Evolutionary conservation across 1,140 invertebrate species (phyloP).

Genomic region (Rhagoletis pomonella): DNA sequence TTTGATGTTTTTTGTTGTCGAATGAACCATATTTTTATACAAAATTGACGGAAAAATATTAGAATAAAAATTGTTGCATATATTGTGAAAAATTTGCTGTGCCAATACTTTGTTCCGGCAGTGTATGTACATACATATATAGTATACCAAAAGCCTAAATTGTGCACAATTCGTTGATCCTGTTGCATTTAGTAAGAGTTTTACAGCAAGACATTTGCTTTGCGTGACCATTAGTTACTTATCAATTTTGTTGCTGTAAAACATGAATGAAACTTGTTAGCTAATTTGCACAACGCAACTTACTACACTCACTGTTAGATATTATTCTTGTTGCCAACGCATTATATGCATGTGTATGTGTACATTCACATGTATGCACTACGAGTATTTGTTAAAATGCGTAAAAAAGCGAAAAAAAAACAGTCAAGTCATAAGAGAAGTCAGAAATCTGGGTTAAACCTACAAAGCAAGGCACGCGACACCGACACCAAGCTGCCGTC

Average conservation of each 20-base stretch:
- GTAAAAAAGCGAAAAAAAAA: slow-evolving; percentile 9
- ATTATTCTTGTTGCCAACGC: too few relatives aligned
- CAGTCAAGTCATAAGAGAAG: slow-evolving; percentile 31
- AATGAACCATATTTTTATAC: too few relatives aligned
- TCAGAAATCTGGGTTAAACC: slow-evolving; percentile 36
- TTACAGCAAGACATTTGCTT: neutral
- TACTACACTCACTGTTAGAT: neutral
- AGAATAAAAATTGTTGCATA: too few relatives aligned
- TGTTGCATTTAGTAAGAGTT: neutral
- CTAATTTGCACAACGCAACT: neutral
- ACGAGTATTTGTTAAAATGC: neutral
- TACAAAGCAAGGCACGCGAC: slow-evolving; percentile 44
- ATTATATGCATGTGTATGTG: neutral
- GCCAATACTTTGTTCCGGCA: too few relatives aligned
- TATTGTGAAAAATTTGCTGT: too few relatives aligned
- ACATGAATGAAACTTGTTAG: slow-evolving; percentile 39
- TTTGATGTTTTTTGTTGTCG: too few relatives aligned
- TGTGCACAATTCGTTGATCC: neutral
- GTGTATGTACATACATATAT: too few relatives aligned
- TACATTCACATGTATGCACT: neutral
- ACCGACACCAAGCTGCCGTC: neutral
- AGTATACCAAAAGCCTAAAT: too few relatives aligned
- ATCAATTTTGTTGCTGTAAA: slow-evolving; percentile 11
- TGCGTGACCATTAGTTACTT: neutral
- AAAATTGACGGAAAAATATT: too few relatives aligned